Evolutionary conservation across 2,888 invertebrate species (phyloP).

Genomic region (Coleophora flavipennella): DNA sequence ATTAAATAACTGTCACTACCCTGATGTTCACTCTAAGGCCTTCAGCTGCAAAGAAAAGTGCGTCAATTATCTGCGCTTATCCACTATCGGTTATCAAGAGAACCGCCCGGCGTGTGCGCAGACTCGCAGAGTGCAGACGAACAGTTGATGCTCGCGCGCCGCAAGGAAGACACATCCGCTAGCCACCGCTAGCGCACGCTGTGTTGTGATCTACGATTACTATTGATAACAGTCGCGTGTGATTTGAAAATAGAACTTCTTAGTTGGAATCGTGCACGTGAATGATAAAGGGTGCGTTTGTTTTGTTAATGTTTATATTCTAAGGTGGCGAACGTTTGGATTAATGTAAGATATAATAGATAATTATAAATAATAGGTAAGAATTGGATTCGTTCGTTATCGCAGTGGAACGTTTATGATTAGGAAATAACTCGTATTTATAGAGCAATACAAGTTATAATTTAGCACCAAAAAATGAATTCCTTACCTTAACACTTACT

Average conservation of each 20-base stretch:
- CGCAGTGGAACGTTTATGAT: too few species aligned
- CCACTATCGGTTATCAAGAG: slow-evolving; percentile 58
- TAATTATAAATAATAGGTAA: too few species aligned
- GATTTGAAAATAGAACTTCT: slow-evolving; percentile 28
- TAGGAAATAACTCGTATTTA: too few species aligned
- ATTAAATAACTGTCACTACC: not conserved
- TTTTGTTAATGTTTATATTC: slow-evolving; percentile 21
- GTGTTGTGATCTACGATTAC: slow-evolving; percentile 37
- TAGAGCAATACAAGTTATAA: too few species aligned
- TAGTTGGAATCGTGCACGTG: slow-evolving; percentile 25
- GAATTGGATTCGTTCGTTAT: too few species aligned
- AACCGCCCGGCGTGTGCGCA: slow-evolving; percentile 34
- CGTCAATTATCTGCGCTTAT: slow-evolving; percentile 42
- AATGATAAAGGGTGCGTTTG: slow-evolving; percentile 44
- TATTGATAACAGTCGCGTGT: slow-evolving; percentile 41
- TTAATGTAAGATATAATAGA: too few species aligned
- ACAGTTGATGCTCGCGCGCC: slow-evolving; percentile 67
- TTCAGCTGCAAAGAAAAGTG: slow-evolving; percentile 10
- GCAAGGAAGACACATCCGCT: slow-evolving; percentile 64
- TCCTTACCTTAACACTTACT: too few species aligned
- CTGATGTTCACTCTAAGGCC: not conserved
- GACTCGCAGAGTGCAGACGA: too few species aligned
- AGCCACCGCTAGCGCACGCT: slow-evolving; percentile 33
- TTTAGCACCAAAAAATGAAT: too few species aligned
- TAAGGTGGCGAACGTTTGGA: too few species aligned